phyloP scores from a whole-genome alignment of 2,888 invertebrate genomes.

The Cheilosia pagana region DNA sequence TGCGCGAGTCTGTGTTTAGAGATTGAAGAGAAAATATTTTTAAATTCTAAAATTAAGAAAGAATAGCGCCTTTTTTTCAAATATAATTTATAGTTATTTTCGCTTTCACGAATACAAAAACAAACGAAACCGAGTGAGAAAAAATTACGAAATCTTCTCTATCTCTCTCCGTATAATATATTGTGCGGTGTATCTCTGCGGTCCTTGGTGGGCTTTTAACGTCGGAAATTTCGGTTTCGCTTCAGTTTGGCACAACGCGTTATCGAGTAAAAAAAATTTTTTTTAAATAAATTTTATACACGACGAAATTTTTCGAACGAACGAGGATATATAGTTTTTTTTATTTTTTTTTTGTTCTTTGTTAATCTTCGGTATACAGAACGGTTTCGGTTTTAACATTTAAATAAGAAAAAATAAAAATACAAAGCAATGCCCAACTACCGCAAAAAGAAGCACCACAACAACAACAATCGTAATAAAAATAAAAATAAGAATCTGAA shows the following conservation, averaged over 20 bases:
- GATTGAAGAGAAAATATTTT: constrained; percentile 38
- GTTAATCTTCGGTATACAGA: constrained; percentile 15
- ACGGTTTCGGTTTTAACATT: constrained; percentile 37
- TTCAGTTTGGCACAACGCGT: constrained; percentile 70
- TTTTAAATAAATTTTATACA: constrained; percentile 16
- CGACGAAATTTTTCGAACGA: constrained; percentile 59
- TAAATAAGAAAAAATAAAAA: not conserved
- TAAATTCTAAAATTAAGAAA: constrained; percentile 58
- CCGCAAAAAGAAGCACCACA: constrained; percentile 78
- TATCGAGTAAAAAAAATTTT: constrained; percentile 64
- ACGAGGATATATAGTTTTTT: constrained; percentile 43
- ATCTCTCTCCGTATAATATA: constrained; percentile 19
- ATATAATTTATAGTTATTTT: constrained; percentile 72
- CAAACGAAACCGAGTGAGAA: constrained; percentile 50
- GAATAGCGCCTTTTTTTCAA: constrained; percentile 44
- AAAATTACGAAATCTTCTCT: constrained; percentile 63
- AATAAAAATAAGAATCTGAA: constrained; percentile 79
- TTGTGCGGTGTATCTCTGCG: constrained; percentile 41
- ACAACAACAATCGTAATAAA: constrained; percentile 79
- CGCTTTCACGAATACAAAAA: constrained; percentile 53
- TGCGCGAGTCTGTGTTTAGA: constrained; percentile 42
- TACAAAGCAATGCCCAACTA: constrained; percentile 80
- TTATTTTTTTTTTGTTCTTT: constrained; percentile 16
- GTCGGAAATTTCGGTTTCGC: constrained; percentile 55
- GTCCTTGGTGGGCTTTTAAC: constrained; percentile 52